These are phyloP conservation scores for Aethes cnicana DNA, from an alignment of 2,888 invertebrate species.

Conservation along the genomic window DNA sequence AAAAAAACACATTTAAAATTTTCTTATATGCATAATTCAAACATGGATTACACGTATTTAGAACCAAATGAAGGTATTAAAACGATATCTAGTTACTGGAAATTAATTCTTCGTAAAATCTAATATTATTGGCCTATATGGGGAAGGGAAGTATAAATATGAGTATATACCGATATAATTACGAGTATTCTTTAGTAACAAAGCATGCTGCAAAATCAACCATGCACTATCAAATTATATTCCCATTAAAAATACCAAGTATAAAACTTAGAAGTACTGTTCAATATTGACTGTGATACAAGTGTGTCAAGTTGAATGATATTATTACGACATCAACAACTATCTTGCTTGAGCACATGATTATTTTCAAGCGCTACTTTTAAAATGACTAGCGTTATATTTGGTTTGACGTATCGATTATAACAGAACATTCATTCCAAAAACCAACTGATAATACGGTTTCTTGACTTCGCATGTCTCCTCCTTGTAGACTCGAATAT, in stretches of 20 bases:
- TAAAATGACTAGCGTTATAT: constrained; percentile 67
- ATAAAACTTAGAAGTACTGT: constrained; percentile 56
- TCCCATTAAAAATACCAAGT: constrained; percentile 41
- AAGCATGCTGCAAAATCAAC: constrained; percentile 64
- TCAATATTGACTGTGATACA: too few relatives aligned
- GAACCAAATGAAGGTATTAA: too few relatives aligned
- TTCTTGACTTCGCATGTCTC: constrained; percentile 80
- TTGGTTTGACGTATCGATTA: constrained; percentile 51
- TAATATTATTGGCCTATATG: too few relatives aligned
- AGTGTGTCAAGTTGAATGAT: constrained; percentile 29
- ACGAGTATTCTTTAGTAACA: constrained; percentile 41
- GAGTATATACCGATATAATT: constrained; percentile 54
- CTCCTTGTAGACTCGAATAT: constrained; percentile 81
- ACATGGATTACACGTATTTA: too few relatives aligned
- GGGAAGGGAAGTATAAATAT: constrained; percentile 45
- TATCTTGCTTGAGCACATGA: constrained; percentile 52
- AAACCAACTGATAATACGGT: constrained; percentile 82
- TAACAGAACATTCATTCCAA: constrained; percentile 75
- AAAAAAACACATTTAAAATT: too few relatives aligned
- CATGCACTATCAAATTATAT: constrained; percentile 60
- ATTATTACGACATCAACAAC: constrained; percentile 49
- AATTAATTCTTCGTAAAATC: too few relatives aligned
- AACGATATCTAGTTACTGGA: too few relatives aligned
- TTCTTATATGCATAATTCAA: too few relatives aligned
- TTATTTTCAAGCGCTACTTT: constrained; percentile 65